A percentile compares a stretch with the other conserved stretches of the same genome.
Evolutionary conservation across 2,888 invertebrate genomes (phyloP).

Genomic region (Mesodorylaimus sp.): DNA sequence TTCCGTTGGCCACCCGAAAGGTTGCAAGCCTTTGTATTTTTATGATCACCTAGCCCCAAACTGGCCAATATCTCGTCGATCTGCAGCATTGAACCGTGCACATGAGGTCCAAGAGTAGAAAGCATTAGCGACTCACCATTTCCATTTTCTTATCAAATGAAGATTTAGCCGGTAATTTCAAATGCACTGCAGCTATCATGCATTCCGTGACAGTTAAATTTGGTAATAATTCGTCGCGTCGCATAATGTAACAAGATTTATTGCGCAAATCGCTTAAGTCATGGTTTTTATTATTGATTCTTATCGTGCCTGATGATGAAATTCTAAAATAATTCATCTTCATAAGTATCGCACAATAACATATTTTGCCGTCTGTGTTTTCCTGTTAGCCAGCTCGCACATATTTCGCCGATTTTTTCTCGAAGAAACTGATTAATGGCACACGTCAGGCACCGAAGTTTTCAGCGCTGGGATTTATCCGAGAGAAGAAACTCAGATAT

Average conservation of each 20-base stretch:
- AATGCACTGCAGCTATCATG: conserved; percentile 64
- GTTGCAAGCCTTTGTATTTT: conserved; percentile 47
- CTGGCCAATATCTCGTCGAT: conserved; percentile 66
- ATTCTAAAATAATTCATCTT: conserved; percentile 27
- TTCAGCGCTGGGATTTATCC: no score
- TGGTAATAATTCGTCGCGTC: conserved; percentile 63
- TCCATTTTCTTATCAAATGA: conserved; percentile 19
- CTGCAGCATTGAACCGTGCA: no score
- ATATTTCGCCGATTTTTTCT: conserved; percentile 36
- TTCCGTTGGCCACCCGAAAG: conserved; percentile 79
- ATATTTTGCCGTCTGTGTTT: no score
- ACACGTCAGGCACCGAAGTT: no score
- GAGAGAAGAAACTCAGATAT: no score
- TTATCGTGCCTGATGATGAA: conserved; percentile 47
- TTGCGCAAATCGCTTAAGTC: conserved; percentile 64
- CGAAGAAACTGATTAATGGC: conserved; percentile 19
- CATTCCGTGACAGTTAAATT: conserved; percentile 65
- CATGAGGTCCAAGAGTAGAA: no score
- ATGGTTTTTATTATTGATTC: conserved; percentile 50
- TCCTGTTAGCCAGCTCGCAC: no score
- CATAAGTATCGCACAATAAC: no score
- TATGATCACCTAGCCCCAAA: conserved; percentile 57
- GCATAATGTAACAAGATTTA: conserved; percentile 73
- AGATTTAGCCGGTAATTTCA: conserved; percentile 57
- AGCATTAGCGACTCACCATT: no score